Percentiles rank a stretch among this genome's conserved stretches.
phyloP scores from a whole-genome alignment of 2,888 invertebrate genomes.

The Pachycephus smyrnensis region DNA sequence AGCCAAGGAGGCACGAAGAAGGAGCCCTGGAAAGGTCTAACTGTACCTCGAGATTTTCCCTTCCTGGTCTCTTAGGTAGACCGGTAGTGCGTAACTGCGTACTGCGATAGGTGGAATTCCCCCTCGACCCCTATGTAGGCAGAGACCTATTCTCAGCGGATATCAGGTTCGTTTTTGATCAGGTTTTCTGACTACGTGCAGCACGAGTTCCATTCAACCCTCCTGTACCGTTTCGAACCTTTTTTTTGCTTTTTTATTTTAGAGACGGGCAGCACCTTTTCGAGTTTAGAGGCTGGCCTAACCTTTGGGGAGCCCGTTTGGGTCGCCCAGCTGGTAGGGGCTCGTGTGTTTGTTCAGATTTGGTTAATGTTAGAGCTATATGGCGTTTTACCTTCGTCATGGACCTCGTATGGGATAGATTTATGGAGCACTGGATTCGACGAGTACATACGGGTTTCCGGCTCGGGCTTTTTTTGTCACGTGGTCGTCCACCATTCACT shows the following conservation, averaged over 20 bases:
- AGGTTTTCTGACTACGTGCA: constrained; percentile 34
- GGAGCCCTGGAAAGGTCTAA: constrained; percentile 23
- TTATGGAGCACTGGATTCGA: constrained; percentile 27
- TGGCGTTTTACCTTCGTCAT: constrained; percentile 47
- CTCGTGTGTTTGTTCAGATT: constrained; percentile 60
- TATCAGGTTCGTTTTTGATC: constrained; percentile 47
- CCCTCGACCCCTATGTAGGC: not conserved
- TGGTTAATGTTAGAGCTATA: constrained; percentile 53
- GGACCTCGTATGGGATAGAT: constrained; percentile 31
- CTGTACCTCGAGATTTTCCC: constrained; percentile 24
- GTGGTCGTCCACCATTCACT: constrained; percentile 29
- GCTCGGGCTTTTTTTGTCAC: constrained; percentile 14
- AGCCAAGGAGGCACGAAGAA: no score
- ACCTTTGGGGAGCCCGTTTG: constrained; percentile 39
- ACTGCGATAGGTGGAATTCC: not conserved
- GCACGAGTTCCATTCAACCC: constrained; percentile 43
- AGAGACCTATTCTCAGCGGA: constrained; percentile 12
- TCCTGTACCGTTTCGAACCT: constrained; percentile 45
- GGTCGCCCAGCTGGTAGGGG: constrained; percentile 47
- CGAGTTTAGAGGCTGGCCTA: constrained; percentile 27
- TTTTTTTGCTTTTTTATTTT: constrained; percentile 38
- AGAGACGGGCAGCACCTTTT: constrained; percentile 18
- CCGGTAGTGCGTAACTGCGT: no score
- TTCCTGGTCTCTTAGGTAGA: not conserved
- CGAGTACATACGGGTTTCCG: constrained; percentile 36